Conservation (phyloP, 1,140 invertebrate genomes). For the Luehdorfia chinensis region DNA sequence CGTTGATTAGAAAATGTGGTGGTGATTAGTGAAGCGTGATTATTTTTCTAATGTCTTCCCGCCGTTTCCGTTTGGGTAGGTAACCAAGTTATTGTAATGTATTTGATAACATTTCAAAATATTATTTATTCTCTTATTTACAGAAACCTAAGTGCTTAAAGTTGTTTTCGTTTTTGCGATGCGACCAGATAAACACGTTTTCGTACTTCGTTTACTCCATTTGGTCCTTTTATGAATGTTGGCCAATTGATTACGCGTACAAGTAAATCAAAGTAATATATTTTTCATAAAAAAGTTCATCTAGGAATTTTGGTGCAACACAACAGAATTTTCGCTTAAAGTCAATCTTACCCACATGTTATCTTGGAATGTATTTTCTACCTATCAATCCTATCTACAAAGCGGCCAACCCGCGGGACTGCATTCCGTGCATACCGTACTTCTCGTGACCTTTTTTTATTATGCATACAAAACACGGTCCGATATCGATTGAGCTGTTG, state of each 20-base stretch:
- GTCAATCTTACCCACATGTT: not conserved
- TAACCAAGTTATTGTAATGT: not conserved
- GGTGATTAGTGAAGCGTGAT: conserved; percentile 1
- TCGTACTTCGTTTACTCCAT: too few relatives aligned
- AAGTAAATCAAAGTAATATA: too few relatives aligned
- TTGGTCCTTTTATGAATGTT: too few relatives aligned
- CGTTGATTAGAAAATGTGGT: conserved; percentile 1
- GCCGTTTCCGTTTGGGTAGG: conserved; percentile 12
- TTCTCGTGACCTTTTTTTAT: conserved; percentile 6
- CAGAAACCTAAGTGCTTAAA: too few relatives aligned
- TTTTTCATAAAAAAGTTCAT: too few relatives aligned
- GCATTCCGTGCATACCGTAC: conserved; percentile 12
- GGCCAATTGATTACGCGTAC: too few relatives aligned
- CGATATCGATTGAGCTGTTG: conserved; percentile 2
- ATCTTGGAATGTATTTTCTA: conserved; percentile 15
- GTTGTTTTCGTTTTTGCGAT: too few relatives aligned
- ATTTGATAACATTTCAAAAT: too few relatives aligned
- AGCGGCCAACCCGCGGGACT: conserved; percentile 4
- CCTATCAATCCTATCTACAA: conserved; percentile 6
- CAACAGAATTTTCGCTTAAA: too few relatives aligned
- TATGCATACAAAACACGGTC: conserved; percentile 4
- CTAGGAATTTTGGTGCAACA: too few relatives aligned
- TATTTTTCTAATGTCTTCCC: conserved; percentile 7
- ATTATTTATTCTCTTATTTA: too few relatives aligned
- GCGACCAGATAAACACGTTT: too few relatives aligned